A percentile compares a stretch with the other conserved stretches of the same genome.
These are phyloP conservation scores for Cotesia chilonis DNA, from an alignment of 1,140 invertebrate genomes.

Conservation along the genomic window DNA sequence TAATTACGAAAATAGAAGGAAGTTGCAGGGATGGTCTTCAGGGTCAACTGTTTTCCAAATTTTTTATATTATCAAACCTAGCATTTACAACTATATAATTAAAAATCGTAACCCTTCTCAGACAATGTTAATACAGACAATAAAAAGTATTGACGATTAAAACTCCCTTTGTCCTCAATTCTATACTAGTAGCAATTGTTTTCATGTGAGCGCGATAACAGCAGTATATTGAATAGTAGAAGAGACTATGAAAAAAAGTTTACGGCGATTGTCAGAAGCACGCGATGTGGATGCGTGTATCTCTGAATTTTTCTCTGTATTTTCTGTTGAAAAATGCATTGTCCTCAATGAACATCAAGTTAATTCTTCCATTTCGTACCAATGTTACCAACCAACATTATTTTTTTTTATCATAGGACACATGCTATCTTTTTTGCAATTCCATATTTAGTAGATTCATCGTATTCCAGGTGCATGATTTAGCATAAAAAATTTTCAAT, in stretches of 20 bases:
- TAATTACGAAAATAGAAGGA: too few relatives aligned
- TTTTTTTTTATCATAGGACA: background rate
- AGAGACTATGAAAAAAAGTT: constrained; percentile 3
- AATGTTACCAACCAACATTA: background rate
- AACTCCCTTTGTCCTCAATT: constrained; percentile 17
- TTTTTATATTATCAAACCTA: too few relatives aligned
- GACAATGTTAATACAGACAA: too few relatives aligned
- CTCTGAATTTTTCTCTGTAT: background rate
- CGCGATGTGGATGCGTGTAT: constrained; percentile 14
- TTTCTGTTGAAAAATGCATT: constrained; percentile 12
- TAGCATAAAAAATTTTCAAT: background rate
- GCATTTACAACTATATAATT: background rate
- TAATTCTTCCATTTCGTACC: background rate
- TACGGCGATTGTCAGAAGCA: constrained; percentile 2
- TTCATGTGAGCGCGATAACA: constrained; percentile 7
- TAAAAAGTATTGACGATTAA: constrained; percentile 1
- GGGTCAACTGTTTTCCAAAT: too few relatives aligned
- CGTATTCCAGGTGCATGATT: background rate
- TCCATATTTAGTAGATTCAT: background rate
- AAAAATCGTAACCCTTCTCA: background rate
- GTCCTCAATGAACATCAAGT: constrained; percentile 3
- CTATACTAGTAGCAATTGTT: background rate
- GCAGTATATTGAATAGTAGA: background rate
- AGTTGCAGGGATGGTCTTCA: too few relatives aligned
- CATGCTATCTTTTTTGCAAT: background rate